A percentile compares a stretch with the other conserved stretches of the same genome.
These are phyloP conservation scores for Lontra canadensis DNA, from an alignment of 2,113 vertebrate genomes.

Conservation along the genomic window DNA sequence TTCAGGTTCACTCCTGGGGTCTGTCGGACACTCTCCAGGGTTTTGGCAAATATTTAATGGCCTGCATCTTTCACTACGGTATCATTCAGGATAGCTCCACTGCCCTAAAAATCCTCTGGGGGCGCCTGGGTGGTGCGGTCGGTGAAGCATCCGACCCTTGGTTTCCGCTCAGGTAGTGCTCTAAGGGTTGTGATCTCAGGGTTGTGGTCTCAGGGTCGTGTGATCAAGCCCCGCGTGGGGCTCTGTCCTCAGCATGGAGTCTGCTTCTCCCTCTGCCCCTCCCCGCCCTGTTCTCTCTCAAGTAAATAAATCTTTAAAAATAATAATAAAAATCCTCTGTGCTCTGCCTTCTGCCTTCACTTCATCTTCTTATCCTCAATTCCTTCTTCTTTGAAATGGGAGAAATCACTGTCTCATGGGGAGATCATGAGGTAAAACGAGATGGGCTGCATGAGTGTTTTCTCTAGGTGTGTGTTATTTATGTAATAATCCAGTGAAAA, in stretches of 20 bases:
- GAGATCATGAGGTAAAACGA: not conserved
- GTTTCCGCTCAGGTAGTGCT: not conserved
- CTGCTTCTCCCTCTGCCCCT: not conserved
- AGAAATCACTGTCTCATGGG: not conserved
- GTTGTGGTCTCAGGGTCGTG: not conserved
- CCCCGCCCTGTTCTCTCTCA: not conserved
- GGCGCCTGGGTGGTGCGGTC: not conserved
- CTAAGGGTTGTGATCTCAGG: not conserved
- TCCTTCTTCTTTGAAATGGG: slow-evolving; percentile 31
- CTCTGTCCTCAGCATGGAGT: not conserved
- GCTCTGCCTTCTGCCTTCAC: not conserved
- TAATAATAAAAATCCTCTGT: not conserved
- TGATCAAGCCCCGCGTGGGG: not conserved
- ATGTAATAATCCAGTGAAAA: not conserved
- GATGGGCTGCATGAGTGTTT: fast-evolving
- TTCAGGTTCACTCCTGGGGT: fast-evolving
- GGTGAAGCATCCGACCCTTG: not conserved
- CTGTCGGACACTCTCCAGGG: fast-evolving
- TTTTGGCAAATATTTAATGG: too few species aligned
- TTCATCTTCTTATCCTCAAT: not conserved
- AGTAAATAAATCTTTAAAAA: not conserved
- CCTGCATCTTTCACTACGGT: fast-evolving
- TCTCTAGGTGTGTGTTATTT: not conserved
- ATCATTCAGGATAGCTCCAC: not conserved
- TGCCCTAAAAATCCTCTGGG: not conserved